Percentiles rank a stretch among this genome's conserved stretches.
These are phyloP conservation scores for Synodontis membranacea DNA, from an alignment of 2,113 vertebrate species.

Conservation along the genomic window DNA sequence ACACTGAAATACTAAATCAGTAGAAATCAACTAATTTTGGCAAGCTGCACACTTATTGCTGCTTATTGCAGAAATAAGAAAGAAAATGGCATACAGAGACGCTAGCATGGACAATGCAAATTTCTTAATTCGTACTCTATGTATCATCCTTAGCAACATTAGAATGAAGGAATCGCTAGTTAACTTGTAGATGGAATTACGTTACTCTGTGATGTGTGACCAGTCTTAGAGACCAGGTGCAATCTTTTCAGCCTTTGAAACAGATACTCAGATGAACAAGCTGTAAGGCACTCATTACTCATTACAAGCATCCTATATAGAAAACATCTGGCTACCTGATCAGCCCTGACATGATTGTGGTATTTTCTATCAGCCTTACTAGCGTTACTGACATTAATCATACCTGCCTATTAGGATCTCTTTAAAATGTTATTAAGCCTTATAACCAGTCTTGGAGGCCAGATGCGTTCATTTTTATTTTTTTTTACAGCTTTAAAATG, in stretches of 20 bases:
- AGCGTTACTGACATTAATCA: neutral
- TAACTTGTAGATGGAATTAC: neutral
- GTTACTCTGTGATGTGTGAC: neutral
- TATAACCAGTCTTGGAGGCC: constrained; percentile 5
- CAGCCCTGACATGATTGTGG: neutral
- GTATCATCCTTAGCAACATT: neutral
- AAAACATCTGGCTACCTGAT: neutral
- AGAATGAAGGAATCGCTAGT: neutral
- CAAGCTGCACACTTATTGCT: neutral
- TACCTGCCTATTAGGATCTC: neutral
- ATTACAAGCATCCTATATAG: neutral
- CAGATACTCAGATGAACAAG: neutral
- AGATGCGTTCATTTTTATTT: neutral
- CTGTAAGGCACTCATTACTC: constrained; percentile 20
- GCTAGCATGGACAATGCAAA: neutral
- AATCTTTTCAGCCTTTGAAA: neutral
- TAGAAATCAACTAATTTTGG: neutral
- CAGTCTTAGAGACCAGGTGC: neutral
- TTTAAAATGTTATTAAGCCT: constrained; percentile 1
- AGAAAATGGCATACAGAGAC: neutral
- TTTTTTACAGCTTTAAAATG: no score
- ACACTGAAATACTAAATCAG: neutral
- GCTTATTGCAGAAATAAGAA: neutral
- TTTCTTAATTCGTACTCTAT: neutral
- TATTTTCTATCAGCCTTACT: constrained; percentile 2